A percentile compares a stretch with the other conserved stretches of the same genome.
phyloP scores from a whole-genome alignment of 2,113 vertebrate genomes.

The Forbesichthys papilliferus region DNA sequence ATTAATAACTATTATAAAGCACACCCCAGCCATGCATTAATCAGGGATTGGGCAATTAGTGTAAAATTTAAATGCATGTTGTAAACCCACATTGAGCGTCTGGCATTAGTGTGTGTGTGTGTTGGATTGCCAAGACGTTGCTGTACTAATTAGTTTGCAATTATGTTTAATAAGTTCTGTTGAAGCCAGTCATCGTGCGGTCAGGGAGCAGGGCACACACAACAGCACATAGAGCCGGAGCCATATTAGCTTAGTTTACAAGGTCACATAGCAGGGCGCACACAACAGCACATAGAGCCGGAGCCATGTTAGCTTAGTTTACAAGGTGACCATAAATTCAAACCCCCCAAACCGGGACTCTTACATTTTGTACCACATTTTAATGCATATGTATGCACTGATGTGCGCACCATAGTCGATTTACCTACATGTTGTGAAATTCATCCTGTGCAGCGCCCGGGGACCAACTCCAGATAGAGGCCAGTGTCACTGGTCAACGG shows the following conservation, averaged over 20 bases:
- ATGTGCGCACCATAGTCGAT: too few relatives aligned
- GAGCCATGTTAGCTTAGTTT: constrained; percentile 22
- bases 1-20: constrained; percentile 81
- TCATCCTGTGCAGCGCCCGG: too few relatives aligned
- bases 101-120: constrained; percentile 69
- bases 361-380: too few relatives aligned
- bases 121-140: constrained; percentile 73
- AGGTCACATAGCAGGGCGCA: constrained; percentile 39
- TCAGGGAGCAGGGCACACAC: constrained; percentile 53
- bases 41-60: constrained; percentile 80
- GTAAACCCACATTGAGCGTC: constrained; percentile 79
- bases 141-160: constrained; percentile 84
- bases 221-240: constrained; percentile 18
- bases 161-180: constrained; percentile 82
- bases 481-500: too few relatives aligned
- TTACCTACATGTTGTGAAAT: too few relatives aligned
- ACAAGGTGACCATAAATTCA: too few relatives aligned
- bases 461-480: too few relatives aligned
- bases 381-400: too few relatives aligned
- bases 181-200: constrained; percentile 74
- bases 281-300: constrained; percentile 28
- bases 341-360: too few relatives aligned
- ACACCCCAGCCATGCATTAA: constrained; percentile 75
- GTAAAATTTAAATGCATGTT: constrained; percentile 81
- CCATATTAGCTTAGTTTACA: constrained; percentile 22